Base-by-base conservation (phyloP, 2,113 vertebrate genomes). In the Bujurquina vittata region DNA sequence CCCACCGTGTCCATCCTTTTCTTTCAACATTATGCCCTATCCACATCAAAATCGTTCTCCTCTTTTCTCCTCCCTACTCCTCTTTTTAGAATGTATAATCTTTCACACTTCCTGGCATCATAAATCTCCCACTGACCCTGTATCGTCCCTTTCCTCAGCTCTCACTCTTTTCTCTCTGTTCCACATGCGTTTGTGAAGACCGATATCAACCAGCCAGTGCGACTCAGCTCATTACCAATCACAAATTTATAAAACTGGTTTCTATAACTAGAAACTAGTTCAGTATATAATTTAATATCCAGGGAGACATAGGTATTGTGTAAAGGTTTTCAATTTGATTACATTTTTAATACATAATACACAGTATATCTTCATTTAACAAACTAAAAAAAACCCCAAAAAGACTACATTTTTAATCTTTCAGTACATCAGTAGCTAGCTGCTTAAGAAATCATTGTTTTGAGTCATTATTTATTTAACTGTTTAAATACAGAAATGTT, bases 1-100 rank as follows among this genome's bases (percentile, higher is more conserved):
- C 46, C 72, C 58, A 77, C 59, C 31, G 65, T 60, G 37, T 75
- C 75, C 84, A 77, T 88, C 89, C 81, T 77, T 91, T 87, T 81
- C 87, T 87, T 88, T 87, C 76, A 85, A 73, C 20, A 57, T 82
- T 84, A 84, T 3, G 18, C 74, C 75, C 74, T 61, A 26, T 60
- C 62, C 75, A 85, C 77, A 82, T 89, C 84, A 86, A 79, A 84
- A 86, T 76, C 69, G 8, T 31, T 79, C 75, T 86, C 67, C 60
- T 40, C 58, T 80, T 83, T 77, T 54, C 82, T 84, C 62, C 52
- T 81, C 37, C 60, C 58, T 23, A 46, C 12, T 55, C 79, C 69
- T 92, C 69, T 67, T 90, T 85, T 86, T 87, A 73, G 73, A 91
- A 81, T 81, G 84, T 77, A 57, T 87, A 67, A 91, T 89, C 86